These are phyloP conservation scores for Volucella bombylans DNA, from an alignment of 2,888 invertebrate genomes.

Conservation along the genomic window DNA sequence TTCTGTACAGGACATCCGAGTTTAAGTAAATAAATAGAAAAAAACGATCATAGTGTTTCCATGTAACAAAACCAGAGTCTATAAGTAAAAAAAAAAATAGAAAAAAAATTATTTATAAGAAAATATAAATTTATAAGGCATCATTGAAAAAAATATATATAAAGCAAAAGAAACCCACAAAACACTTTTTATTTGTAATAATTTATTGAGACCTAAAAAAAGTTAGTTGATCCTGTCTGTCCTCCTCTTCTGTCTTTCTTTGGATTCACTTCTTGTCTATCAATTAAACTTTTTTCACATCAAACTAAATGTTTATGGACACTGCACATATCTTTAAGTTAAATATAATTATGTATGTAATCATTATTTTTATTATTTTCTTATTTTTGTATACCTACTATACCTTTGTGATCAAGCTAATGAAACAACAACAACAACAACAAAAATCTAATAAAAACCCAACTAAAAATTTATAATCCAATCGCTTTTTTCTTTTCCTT, in stretches of 20 bases:
- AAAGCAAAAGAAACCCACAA: constrained; percentile 17
- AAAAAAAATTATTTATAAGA: constrained; percentile 28
- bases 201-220: constrained; percentile 42
- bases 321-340: constrained; percentile 10
- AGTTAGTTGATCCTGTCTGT: constrained; percentile 8
- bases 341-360: constrained; percentile 12
- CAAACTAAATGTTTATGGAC: neutral
- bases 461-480: constrained; percentile 12
- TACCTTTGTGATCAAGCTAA: constrained; percentile 48
- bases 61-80: constrained; percentile 18
- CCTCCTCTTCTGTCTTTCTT: neutral
- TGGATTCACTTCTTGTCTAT: neutral
- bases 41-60: constrained; percentile 44
- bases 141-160: neutral
- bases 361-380: constrained; percentile 12
- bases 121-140: constrained; percentile 36
- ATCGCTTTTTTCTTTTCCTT: neutral
- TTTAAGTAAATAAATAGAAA: constrained; percentile 17
- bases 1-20: constrained; percentile 46
- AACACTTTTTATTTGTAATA: constrained; percentile 25
- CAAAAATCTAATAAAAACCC: constrained; percentile 40
- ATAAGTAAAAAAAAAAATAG: constrained; percentile 31
- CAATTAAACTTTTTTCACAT: constrained; percentile 3
- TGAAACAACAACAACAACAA: constrained; percentile 21
- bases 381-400: constrained; percentile 37